Conservation (phyloP, 2,113 vertebrate genomes). For the Etheostoma spectabile region DNA sequence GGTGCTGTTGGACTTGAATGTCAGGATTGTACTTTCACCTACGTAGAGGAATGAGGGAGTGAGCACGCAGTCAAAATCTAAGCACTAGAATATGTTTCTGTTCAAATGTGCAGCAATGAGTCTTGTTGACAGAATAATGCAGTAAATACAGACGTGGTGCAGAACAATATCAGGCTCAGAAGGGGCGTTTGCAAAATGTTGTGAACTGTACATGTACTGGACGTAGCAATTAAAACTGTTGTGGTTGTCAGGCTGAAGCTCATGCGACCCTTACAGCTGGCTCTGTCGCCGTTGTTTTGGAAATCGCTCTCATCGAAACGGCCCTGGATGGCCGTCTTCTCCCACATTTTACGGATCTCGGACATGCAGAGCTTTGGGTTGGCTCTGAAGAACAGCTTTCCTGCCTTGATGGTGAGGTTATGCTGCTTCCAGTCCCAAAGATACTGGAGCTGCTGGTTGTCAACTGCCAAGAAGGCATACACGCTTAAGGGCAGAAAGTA, state of each 20-base stretch:
- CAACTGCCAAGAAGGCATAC: slow-evolving; percentile 94
- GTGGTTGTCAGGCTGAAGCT: slow-evolving; percentile 27
- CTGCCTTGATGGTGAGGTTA: slow-evolving; percentile 93
- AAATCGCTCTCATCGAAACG: slow-evolving; percentile 90
- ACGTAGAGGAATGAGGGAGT: neutral
- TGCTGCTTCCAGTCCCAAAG: slow-evolving; percentile 98
- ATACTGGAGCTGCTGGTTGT: slow-evolving; percentile 97
- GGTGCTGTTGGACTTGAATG: slow-evolving; percentile 92
- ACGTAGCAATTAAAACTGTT: slow-evolving; percentile 41
- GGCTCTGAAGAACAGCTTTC: slow-evolving; percentile 93
- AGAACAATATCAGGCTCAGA: slow-evolving; percentile 29
- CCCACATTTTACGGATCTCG: slow-evolving; percentile 97
- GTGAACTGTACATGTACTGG: slow-evolving; percentile 29
- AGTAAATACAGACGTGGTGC: slow-evolving; percentile 32
- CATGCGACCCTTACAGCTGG: slow-evolving; percentile 90
- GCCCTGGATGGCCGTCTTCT: slow-evolving; percentile 89
- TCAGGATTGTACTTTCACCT: slow-evolving; percentile 93
- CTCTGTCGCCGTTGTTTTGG: slow-evolving; percentile 93
- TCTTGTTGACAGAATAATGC: neutral
- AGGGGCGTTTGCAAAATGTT: slow-evolving; percentile 30
- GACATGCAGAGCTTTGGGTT: slow-evolving; percentile 96
- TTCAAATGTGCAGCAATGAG: slow-evolving; percentile 23
- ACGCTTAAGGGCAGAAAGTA: slow-evolving; percentile 80
- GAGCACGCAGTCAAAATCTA: neutral
- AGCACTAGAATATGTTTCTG: neutral